These are phyloP conservation scores for Aurelia coerulea DNA, from an alignment of 30 jellyfish, hydroid and myxozoan species.

Conservation along the genomic window DNA sequence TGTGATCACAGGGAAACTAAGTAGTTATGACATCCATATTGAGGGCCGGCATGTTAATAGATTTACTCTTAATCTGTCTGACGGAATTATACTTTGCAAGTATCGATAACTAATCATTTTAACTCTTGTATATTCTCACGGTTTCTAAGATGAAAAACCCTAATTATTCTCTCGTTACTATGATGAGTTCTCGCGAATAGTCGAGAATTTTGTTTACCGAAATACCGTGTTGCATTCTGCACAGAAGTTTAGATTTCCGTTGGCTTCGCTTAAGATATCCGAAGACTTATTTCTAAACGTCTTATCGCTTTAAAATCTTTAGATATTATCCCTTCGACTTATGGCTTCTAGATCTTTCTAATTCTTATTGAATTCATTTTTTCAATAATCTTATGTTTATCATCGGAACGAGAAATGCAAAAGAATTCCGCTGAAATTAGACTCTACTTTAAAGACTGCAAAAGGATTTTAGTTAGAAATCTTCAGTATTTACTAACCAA, in stretches of 20 bases:
- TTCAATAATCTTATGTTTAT: not conserved
- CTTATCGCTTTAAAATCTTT: conserved; percentile 33
- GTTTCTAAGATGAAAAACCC: conserved; percentile 2
- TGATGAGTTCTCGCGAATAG: conserved; percentile 1
- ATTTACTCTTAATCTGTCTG: not conserved
- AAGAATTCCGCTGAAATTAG: not conserved
- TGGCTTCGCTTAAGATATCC: conserved; percentile 64
- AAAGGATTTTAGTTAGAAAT: too few species aligned
- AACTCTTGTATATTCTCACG: conserved; percentile 32
- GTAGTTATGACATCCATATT: too few species aligned
- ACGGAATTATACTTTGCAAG: not conserved
- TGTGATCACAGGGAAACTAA: too few species aligned
- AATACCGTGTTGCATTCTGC: conserved; percentile 21
- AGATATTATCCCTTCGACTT: conserved; percentile 34
- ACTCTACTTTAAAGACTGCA: too few species aligned
- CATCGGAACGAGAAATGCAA: not conserved
- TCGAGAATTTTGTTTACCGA: conserved; percentile 31
- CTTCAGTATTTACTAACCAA: too few species aligned
- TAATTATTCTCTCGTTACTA: conserved; percentile 41
- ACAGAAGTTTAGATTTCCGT: conserved; percentile 57
- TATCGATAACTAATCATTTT: not conserved
- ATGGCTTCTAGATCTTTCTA: conserved; percentile 17
- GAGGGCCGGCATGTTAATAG: not conserved
- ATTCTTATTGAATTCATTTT: not conserved
- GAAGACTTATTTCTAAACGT: conserved; percentile 50